phyloP scores from a whole-genome alignment of 1,140 invertebrate genomes.

The Drosophila ogumai region DNA sequence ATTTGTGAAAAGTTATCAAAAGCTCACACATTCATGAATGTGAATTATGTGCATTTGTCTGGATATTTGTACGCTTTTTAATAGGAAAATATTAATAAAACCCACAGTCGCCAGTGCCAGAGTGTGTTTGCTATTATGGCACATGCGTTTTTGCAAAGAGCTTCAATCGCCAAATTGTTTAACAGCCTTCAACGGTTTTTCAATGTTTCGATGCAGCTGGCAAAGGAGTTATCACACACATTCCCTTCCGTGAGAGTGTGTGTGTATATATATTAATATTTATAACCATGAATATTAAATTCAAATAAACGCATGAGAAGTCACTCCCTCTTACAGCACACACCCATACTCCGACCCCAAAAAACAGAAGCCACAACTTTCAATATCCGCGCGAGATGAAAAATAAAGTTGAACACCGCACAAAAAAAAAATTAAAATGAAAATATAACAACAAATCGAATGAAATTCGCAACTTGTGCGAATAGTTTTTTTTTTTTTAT shows the following conservation, averaged over 20 bases:
- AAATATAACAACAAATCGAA: constrained; percentile 58
- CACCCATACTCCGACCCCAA: background rate
- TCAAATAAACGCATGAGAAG: constrained; percentile 71
- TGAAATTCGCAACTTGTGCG: constrained; percentile 48
- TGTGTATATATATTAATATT: constrained; percentile 67
- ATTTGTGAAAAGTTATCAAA: constrained; percentile 60
- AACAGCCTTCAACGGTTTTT: constrained; percentile 70
- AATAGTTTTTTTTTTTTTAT: constrained; percentile 46
- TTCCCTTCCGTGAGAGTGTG: background rate
- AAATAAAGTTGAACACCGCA: constrained; percentile 32
- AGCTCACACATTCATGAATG: constrained; percentile 29
- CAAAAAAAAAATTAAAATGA: constrained; percentile 43
- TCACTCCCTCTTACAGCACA: background rate
- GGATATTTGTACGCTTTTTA: constrained; percentile 49
- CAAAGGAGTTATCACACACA: constrained; percentile 14
- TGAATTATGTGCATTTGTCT: constrained; percentile 20
- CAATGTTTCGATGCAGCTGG: constrained; percentile 58
- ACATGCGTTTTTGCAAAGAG: constrained; percentile 35
- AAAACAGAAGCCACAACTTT: constrained; percentile 71
- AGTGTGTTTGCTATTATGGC: constrained; percentile 38
- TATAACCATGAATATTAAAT: constrained; percentile 76
- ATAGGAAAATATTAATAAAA: constrained; percentile 76
- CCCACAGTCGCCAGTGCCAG: constrained; percentile 9
- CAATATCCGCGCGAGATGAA: constrained; percentile 67
- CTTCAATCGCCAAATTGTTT: constrained; percentile 69